These are phyloP conservation scores for Andrena camellia DNA, from an alignment of 2,888 invertebrate species.

Conservation along the genomic window DNA sequence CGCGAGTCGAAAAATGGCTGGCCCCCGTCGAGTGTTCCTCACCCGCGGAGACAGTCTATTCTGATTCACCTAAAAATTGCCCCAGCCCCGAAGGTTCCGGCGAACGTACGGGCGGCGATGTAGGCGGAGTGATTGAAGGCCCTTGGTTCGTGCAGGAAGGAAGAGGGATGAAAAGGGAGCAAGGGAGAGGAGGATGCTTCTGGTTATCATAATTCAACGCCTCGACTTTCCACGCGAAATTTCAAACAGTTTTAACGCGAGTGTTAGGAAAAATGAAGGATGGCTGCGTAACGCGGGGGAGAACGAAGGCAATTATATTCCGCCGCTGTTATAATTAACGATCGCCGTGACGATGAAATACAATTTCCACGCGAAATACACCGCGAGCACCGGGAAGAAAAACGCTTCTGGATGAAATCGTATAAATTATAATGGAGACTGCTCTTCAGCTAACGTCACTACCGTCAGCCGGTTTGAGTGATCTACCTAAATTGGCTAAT, in stretches of 20 bases:
- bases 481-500: constrained; percentile 38
- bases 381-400: constrained; percentile 8
- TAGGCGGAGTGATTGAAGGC: too few relatives aligned
- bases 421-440: constrained; percentile 41
- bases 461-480: neutral
- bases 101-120: too few relatives aligned
- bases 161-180: neutral
- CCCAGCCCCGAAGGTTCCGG: neutral
- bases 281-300: neutral
- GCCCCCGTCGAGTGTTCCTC: neutral
- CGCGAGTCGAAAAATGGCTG: neutral
- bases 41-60: neutral
- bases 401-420: constrained; percentile 17
- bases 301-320: constrained; percentile 39
- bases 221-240: neutral
- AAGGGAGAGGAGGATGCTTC: neutral
- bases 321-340: constrained; percentile 42
- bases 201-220: too few relatives aligned
- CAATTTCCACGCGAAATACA: constrained; percentile 38
- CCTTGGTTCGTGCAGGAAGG: too few relatives aligned
- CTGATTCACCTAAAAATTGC: neutral
- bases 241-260: constrained; percentile 36
- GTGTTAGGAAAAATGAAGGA: constrained; percentile 12
- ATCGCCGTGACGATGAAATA: constrained; percentile 30
- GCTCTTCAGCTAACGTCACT: neutral